Evolutionary conservation across 2,797 vertebrate species (phyloP).

Genomic region (Coreius guichenoti): DNA sequence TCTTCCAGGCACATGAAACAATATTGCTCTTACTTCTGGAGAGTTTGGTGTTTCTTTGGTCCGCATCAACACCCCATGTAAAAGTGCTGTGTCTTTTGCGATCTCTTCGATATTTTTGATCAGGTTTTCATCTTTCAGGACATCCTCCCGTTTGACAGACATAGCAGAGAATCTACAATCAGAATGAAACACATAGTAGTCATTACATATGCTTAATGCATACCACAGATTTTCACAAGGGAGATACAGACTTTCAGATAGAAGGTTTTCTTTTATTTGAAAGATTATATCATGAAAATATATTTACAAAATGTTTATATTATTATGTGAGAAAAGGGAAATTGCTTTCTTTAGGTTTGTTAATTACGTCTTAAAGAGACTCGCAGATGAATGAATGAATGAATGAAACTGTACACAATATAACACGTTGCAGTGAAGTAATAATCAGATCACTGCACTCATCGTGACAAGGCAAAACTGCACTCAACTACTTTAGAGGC

Average conservation of each 20-base stretch:
- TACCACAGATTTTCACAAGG: not conserved
- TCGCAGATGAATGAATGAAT: not conserved
- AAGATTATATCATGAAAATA: not conserved
- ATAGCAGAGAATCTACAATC: constrained; percentile 66
- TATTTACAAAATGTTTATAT: too few species aligned
- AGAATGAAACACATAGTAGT: not conserved
- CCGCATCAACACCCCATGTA: constrained; percentile 88
- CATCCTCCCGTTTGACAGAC: constrained; percentile 63
- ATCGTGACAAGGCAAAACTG: constrained; percentile 1
- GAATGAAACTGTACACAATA: not conserved
- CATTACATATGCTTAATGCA: not conserved
- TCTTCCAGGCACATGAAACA: not conserved
- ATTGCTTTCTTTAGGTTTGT: not conserved
- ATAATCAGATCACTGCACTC: not conserved
- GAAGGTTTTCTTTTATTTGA: not conserved
- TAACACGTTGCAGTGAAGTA: too few species aligned
- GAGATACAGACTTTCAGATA: not conserved
- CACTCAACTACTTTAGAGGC: not conserved
- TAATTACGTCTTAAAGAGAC: not conserved
- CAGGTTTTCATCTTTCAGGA: constrained; percentile 69
- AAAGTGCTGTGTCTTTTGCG: constrained; percentile 86
- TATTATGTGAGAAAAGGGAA: not conserved
- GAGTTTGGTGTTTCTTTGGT: constrained; percentile 81
- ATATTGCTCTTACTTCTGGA: constrained; percentile 78
- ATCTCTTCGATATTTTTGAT: constrained; percentile 75